Evolutionary conservation across 2,888 invertebrate species (phyloP), one percentile per base, ranked within the genome.

Genomic region (Neoscelio sp.): DNA sequence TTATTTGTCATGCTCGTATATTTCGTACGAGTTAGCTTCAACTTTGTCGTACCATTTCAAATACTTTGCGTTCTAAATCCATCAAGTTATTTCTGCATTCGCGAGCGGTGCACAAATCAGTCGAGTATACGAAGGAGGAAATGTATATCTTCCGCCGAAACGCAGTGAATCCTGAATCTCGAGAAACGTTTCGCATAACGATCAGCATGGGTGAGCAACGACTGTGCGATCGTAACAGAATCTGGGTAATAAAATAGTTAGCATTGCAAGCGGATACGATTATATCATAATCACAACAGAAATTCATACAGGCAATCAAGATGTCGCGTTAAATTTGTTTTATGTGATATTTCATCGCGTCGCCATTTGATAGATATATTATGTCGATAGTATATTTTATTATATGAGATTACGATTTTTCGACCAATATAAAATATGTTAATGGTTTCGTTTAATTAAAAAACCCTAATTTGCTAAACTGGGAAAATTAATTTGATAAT

Each of bases 171-270:
- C 68, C 75, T 65, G 74, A 74, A 74, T 58, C 76, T 54, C 46
- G 76, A 76, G 67, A 62, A 68, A 68, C 68, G 75, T 75, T 75
- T 67, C 67, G 67, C 75, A 75, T 75, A 75, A 75, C 60, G 75
- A 75, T 75, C 64, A 68, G 68, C 38, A 44, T 67, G 58, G 58
- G 50, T 67, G 75, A 65, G 67, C 75, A 75, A 75, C 75, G 58
- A 75, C 74, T 67, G 42, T 40, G 33, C 56, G 54, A 74, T 64
- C 65, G 74, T 58, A 74, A 74, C 58, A 67, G 74, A 52, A 73
- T 62, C 54, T 40, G 38, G 15, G 64, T 73, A 64, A 64, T 73
- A 73, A 73, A 73, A 73, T 64, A 73, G 73, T 73, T 64, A 64
- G 56, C 46, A 64, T 73, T 54, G 54, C 56, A 60, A 73, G 46